Base-by-base conservation (phyloP, 2,888 invertebrate genomes). In the Gymnocheta viridis region DNA sequence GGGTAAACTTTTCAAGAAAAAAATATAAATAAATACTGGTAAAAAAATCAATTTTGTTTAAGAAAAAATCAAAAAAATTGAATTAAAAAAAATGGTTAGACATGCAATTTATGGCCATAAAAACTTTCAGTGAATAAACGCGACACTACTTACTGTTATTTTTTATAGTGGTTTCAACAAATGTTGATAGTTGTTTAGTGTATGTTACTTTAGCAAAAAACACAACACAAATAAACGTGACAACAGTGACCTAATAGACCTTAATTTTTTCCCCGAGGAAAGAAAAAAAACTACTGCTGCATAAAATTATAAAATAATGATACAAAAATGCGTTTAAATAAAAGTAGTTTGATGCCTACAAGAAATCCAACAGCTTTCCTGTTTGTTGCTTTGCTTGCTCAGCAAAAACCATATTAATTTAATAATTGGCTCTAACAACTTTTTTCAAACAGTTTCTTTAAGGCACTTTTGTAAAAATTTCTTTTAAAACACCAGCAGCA, bases 161-260 rank as follows among this genome's bases (percentile, higher is more conserved):
- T 58, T 49, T 14, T 27, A 10, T 12, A 19, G 9, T 41, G 38
- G 41, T 38, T 69, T n/a, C 41, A 24, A 22, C 56, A 54, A 60
- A 54, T 54, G 54, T n/a, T 64, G 70, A 12, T 74, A 62, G 60
- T 47, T 67, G 49, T 58, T 60, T 10, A 27, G 47, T 72, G 60
- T 77, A 32, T 79, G 72, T 73, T 69, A 70, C n/a, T 49, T 51
- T 9, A 54, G 64, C 47, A 38, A 29, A 51, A 29, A 66, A 54
- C 41, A 10, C 44, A 38, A 14, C 58, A 51, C 44, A 49, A 78
- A 78, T 54, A 84, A 84, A 84, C 84, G 84, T 84, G 84, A 84
- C 77, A 84, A 78, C 51, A 81, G 72, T 84, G 84, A 84, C 84
- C 84, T 69, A 84, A 84, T 81, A 69, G 84, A 84, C 84, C 81